A percentile compares a stretch with the other conserved stretches of the same genome.
phyloP scores from a whole-genome alignment of 2,113 vertebrate species.

The Vidua macroura region DNA sequence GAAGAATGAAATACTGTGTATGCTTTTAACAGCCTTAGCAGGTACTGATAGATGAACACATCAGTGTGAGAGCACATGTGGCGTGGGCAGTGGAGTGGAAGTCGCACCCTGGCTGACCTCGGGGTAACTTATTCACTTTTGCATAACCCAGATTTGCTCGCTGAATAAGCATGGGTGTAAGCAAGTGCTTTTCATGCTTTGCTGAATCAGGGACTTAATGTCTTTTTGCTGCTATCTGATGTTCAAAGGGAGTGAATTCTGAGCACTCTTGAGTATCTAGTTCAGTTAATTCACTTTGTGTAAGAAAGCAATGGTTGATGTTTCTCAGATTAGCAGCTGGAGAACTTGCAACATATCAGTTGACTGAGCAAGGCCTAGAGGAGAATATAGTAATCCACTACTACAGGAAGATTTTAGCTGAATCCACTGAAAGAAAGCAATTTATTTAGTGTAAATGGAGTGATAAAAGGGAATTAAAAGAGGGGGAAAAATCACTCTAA shows the following conservation, averaged over 20 bases:
- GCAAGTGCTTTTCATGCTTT: constrained; percentile 51
- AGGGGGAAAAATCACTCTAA: neutral
- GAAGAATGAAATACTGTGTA: neutral
- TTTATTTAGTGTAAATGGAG: constrained; percentile 20
- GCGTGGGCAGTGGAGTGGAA: neutral
- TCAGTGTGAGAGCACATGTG: neutral
- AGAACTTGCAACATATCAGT: neutral
- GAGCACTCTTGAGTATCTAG: neutral
- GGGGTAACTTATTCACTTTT: constrained; percentile 33
- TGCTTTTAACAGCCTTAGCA: neutral
- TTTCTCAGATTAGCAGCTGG: neutral
- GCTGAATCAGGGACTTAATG: constrained; percentile 15
- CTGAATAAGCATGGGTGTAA: constrained; percentile 22
- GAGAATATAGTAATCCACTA: neutral
- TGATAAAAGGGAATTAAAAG: constrained; percentile 6
- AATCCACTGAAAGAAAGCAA: neutral
- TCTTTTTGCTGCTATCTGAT: constrained; percentile 15
- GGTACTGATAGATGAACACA: neutral
- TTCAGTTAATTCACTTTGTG: neutral
- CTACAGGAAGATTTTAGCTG: neutral
- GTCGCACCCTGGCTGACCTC: constrained; percentile 42
- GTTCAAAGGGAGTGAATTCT: neutral
- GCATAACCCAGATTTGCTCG: neutral
- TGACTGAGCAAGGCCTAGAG: neutral
- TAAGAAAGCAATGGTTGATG: neutral